Evolutionary conservation across 35 echinoderm and acorn worm genomes (phyloP), one percentile per base, ranked within the genome.

Genomic region (Ptychodera flava): DNA sequence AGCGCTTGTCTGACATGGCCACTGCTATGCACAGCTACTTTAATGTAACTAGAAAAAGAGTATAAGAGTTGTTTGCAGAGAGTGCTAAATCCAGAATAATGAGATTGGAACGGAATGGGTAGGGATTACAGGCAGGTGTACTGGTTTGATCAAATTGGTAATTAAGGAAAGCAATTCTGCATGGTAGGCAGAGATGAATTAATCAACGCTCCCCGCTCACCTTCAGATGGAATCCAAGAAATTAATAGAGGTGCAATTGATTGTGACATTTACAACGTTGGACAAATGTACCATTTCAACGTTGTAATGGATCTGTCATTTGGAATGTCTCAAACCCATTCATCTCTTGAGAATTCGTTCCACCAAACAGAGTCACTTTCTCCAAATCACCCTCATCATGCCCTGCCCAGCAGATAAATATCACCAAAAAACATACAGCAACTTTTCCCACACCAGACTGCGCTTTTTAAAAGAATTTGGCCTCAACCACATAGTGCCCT

Each of bases 251-350:
- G 45, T 64, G 45, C 45, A 64, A 64, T 64, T 64, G 45, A 64
- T 64, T 64, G 45, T 64, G 45, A 64, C 45, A 64, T 64, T 64
- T 64, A 64, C 45, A 64, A 64, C 45, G 45, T 64, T 64, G 45
- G 45, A 64, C 45, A 64, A 64, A 64, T 64, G 45, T 64, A 64
- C 45, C 45, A 64, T 64, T 64, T 64, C 45, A 64, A 64, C 6
- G 6, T 64, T 64, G 45, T 64, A 64, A 64, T 64, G 45, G 45
- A 64, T 6, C 45, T 64, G 45, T 64, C 45, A 64, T 64, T 64
- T 64, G 45, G 22, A 6, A 64, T 64, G 45, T 64, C 45, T 64
- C 6, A 64, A 64, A 64, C 45, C 6, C 45, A 64, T 64, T 64
- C 22, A 64, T 64, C 45, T 64, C 45, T 22, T 12, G 45, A 64